These are phyloP conservation scores for Panthera uncia DNA, from an alignment of 2,113 vertebrate genomes.

Conservation along the genomic window DNA sequence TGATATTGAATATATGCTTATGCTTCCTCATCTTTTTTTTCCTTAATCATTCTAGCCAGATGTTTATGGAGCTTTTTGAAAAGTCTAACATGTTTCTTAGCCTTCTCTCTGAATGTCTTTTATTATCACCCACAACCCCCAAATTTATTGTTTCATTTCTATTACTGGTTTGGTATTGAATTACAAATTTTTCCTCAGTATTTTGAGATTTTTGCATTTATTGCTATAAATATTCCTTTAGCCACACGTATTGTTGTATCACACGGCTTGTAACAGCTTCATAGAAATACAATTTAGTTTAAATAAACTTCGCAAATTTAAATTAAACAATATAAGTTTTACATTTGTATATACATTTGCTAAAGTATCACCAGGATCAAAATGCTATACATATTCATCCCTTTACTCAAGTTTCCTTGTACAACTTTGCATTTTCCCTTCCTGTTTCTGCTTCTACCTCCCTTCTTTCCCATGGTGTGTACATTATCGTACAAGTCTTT, in stretches of 20 bases:
- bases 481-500: background rate
- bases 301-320: background rate
- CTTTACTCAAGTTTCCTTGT: background rate
- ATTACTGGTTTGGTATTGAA: background rate
- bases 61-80: background rate
- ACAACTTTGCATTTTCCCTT: background rate
- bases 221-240: background rate
- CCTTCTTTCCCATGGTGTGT: background rate
- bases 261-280: background rate
- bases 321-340: background rate
- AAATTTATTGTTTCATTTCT: background rate
- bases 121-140: background rate
- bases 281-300: background rate
- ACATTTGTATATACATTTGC: background rate
- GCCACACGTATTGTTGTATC: background rate
- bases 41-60: background rate
- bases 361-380: background rate
- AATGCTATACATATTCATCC: background rate
- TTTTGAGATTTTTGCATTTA: background rate
- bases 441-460: background rate
- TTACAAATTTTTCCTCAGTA: background rate
- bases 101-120: background rate
- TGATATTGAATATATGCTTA: background rate
- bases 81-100: too few relatives aligned
- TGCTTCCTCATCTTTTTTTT: background rate